Evolutionary conservation across 1,140 invertebrate species (phyloP), one percentile per base, ranked within the genome.

Genomic region (Chrysoperla carnea): DNA sequence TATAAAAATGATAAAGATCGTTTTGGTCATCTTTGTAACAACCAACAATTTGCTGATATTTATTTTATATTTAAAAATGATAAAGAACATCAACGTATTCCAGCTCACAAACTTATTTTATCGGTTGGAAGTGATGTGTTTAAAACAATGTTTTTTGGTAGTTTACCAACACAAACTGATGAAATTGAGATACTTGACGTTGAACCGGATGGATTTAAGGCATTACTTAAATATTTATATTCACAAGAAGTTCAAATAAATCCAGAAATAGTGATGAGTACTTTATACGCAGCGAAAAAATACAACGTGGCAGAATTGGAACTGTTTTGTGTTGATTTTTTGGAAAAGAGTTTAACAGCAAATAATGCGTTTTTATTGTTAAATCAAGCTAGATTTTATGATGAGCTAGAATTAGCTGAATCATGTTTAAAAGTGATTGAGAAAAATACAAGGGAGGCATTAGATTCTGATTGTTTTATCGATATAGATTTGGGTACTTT

Each of bases 61-160:
- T 75, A 76, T 51, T 88, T 88, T 56, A 64, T 81, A 42, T 83
- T 86, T 8, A 82, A 83, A 40, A 71, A 71, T 49, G 73, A 74
- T 11, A 66, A 69, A 11, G 70, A 76, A 40, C 73, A 81, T 40
- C 72, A 75, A 52, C 63, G 77, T 35, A 81, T 89, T 48, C 83
- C 84, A 4, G 84, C 84, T 4, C 86, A 90, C 52, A 87, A 84
- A 58, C 81, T 89, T 60, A 75, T 90, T 4, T 58, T 90, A 6
- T 81, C 81, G 6, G 78, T 84, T 36, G 83, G 84, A 6, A 84
- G 79, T 60, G 78, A 80, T 4, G 84, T 89, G 2, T 89, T 89
- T 61, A 83, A 89, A 62, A 81, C 83, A 7, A 86, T 89, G 80
- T 89, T 90, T 54, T 85, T 88, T 58, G 78, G 84, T 33, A 75